These are phyloP conservation scores for Rhyacophila evoluta DNA, from an alignment of 2,888 invertebrate species.

Conservation along the genomic window DNA sequence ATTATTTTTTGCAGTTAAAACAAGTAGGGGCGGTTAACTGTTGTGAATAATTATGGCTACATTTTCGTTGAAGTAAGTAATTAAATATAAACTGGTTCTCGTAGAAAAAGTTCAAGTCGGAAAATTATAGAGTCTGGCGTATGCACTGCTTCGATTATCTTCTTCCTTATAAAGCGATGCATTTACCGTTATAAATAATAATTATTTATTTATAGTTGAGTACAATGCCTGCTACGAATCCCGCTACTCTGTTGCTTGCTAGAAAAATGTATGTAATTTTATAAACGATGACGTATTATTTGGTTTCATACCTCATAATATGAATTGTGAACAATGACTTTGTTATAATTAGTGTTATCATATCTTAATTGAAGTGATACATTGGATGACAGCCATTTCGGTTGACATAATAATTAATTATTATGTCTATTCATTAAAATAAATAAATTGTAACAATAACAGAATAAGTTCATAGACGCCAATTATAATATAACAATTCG, in stretches of 20 bases:
- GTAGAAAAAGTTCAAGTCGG: background rate
- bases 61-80: no score
- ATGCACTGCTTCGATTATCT: slow-evolving; percentile 15
- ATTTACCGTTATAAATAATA: slow-evolving; percentile 9
- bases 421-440: no score
- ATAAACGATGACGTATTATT: background rate
- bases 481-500: no score
- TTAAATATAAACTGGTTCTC: no score
- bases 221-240: background rate
- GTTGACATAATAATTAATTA: background rate
- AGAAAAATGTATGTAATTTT: background rate
- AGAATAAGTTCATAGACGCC: no score
- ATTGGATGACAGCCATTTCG: background rate
- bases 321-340: slow-evolving; percentile 7
- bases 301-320: no score
- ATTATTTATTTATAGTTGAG: background rate
- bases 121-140: background rate
- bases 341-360: background rate
- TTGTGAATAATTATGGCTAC: no score
- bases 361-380: background rate
- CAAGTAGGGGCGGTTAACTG: no score
- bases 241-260: background rate
- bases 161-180: slow-evolving; percentile 11
- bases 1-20: no score
- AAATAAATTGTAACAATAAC: no score